Base-by-base conservation (phyloP, 2,113 vertebrate genomes). In the Brachirus orientalis region DNA sequence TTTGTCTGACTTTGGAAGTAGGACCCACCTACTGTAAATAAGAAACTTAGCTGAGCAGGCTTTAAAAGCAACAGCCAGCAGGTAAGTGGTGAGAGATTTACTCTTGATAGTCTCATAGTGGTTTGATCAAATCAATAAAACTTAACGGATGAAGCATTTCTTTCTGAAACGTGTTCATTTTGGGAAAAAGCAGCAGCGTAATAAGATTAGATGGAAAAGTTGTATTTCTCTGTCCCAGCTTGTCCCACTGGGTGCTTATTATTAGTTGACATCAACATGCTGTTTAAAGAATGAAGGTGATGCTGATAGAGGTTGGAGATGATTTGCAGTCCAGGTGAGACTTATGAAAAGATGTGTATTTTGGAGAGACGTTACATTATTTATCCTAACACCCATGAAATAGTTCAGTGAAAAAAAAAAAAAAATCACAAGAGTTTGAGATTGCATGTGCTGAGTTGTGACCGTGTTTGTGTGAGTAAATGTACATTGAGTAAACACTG, bases 251-350 rank as follows among this genome's bases (percentile, higher is more conserved):
- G 41, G 56, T 57, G 73, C 85, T 82, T 46, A 82, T 82, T 46
- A 82, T 87, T 84, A 77, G 82, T 63, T 75, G 69, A 82, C 69
- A 63, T 51, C 70, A 47, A 4, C 57, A 19, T 59, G 51, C 57
- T 41, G 63, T 43, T 61, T 71, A 50, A 43, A 57, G 52, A 35
- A 47, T 20, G 61, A 3, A 35, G 56, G 68, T 41, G 61, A 10
- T 53, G 54, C 62, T 45, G 55, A 43, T 63, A 50, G 44, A 72
- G 20, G 69, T 5, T 3, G 17, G 55, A 75, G 62, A 63, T 2
- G 16, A 64, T 77, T 73, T 79, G 60, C 65, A 50, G 61, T 77
- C 51, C 28, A 45, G 38, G 69, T 59, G 56, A 67, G 50, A 60
- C n/a, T n/a, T n/a, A n/a, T n/a, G n/a, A n/a, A n/a, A n/a, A n/a